Evolutionary conservation across 2,888 invertebrate species (phyloP), one percentile per base, ranked within the genome.

Genomic region (Machimus rusticus): DNA sequence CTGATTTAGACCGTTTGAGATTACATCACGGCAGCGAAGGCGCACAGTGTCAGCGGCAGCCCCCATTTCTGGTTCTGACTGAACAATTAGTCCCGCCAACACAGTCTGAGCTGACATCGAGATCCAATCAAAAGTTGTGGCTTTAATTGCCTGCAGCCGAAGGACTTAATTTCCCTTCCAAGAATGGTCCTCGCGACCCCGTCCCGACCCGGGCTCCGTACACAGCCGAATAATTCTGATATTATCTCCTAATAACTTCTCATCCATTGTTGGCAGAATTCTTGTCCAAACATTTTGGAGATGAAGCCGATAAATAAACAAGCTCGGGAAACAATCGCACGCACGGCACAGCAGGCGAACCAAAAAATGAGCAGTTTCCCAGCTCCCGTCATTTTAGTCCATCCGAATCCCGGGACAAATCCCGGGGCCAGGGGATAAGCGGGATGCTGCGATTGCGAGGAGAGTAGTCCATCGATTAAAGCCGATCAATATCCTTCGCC

Each of bases 251-350:
- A 74, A 74, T 74, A 85, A 74, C 74, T 85, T 74, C 46, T 74
- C 74, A 74, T 39, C 85, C 85, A 46, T 85, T 85, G 39, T 74
- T 85, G n/a, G 23, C 85, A 39, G 74, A 74, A 74, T 85, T 85
- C 85, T 46, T 85, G 85, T 19, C 43, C 46, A 85, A 85, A 85
- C 74, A 74, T 74, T 85, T 85, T 85, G 19, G 74, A 74, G 74
- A 74, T 74, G 74, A 74, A 85, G 74, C 74, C 85, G 51, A 85
- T 85, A 85, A 85, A 85, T 85, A 85, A 85, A 85, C 85, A 85
- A 16, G 74, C 74, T 43, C 51, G 28, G 85, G 74, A 85, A 85
- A 74, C 85, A 85, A 46, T 85, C 16, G 43, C 31, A 85, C 74
- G 74, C 85, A 51, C n/a, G 74, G 84, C 84, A 66, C 28, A 66